Evolutionary conservation across 2,113 vertebrate genomes (phyloP), one percentile per base, ranked within the genome.

Genomic region (Beaufortia kweichowensis): DNA sequence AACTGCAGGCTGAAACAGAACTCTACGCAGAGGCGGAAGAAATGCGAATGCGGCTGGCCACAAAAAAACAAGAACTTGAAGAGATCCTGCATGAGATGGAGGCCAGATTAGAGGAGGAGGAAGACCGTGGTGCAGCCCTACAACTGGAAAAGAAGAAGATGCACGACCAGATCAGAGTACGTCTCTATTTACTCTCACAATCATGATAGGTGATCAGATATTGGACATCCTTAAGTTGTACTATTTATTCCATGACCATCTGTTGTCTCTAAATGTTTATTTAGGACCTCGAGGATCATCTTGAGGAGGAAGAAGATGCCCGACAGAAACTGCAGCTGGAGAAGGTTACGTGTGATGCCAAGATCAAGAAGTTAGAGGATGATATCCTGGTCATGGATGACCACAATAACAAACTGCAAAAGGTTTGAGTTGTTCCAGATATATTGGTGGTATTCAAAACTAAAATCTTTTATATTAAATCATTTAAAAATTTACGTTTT

Each of bases 321-420:
- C 91, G 94, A 61, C 95, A 96, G 86, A 96, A 96, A 78, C 85
- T 96, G 6, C 95, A 96, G 65, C 92, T 96, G 23, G 95, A 96
- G 83, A 96, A 95, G 84, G 95, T 95, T 71, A 94, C 93, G 0
- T 92, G 93, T 2, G 95, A 95, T 62, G 92, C 93, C 82, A 96
- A 95, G 82, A 94, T 96, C 82, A 96, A 96, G 89, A 96, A 96
- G 86, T 90, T 96, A 89, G 95, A 96, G 81, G 94, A 96, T 15
- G 94, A 95, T 69, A 88, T 96, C 81, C 85, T 95, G 69, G 84
- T 95, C 75, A 93, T 95, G 91, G 95, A 95, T 0, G 95, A 96
- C 65, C 94, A 95, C 66, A 94, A 95, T 84, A 94, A 91, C 65
- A 96, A 95, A 64, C 85, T 95, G 62, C 89, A 81, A 1, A 96